Evolutionary conservation across 2,888 invertebrate genomes (phyloP), one percentile per base, ranked within the genome.

Genomic region (Trichacis sp.): DNA sequence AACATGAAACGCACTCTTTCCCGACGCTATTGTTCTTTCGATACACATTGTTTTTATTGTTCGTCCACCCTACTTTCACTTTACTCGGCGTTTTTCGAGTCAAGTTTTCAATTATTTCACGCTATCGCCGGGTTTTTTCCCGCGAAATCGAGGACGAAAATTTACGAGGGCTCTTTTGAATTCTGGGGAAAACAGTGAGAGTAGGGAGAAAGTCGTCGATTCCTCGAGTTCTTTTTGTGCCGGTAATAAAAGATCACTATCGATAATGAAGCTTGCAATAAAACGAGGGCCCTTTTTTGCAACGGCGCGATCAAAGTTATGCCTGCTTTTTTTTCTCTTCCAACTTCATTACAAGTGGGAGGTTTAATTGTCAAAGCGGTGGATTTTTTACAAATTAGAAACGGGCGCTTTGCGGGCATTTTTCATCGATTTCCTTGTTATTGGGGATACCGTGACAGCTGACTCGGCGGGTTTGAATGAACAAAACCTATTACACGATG

Each of bases 101-200:
- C 53, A 56, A 67, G 47, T 56, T 59, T 53, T 19, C 42, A 47
- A 55, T 50, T 33, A 57, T 63, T 60, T 53, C 46, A 40, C 40
- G 30, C 46, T 38, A 49, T 66, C 51, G 54, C 51, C 47, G 43
- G 4, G 45, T 59, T 48, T 59, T 36, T 42, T 24, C 38, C 38
- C 43, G 36, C 48, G 46, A 50, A 59, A 58, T 43, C 30, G 48
- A 54, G 50, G 36, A 38, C 49, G 55, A 47, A 61, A 67, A 68
- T 60, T 63, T 60, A 54, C 47, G 53, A 50, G 38, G 30, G 46
- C 50, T 59, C 66, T 62, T 62, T 62, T 56, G 58, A 55, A 62
- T 58, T 15, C 54, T 20, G 38, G n/a, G 48, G 36, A 49, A 48
- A 29, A 48, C 14, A 15, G 38, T 36, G 38, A 47, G 36, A 63